Evolutionary conservation across 1,140 invertebrate genomes (phyloP), one percentile per base, ranked within the genome.

Genomic region (Drosophila guanche): DNA sequence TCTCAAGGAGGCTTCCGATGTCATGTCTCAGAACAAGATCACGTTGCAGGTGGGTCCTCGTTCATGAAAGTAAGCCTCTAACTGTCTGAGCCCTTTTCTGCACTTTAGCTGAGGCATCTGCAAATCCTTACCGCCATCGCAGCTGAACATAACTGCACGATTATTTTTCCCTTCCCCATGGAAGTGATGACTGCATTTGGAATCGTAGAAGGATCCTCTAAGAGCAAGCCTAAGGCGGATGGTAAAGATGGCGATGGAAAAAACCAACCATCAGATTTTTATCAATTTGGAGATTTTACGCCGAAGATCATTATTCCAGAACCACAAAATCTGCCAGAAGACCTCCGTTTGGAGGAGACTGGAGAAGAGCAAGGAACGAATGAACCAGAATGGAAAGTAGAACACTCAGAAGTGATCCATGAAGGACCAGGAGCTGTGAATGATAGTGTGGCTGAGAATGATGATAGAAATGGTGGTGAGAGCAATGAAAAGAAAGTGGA

Each of bases 101-200:
- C 2, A 23, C 2, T 47, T 46, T 6, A 90, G 80, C 52, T 91
- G 8, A 47, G 89, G 27, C 88, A 91, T 54, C 90, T 93, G 14
- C 95, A 99, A 93, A 97, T 97, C 1, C 92, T 99, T 47, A 98
- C 96, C 89, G 95, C 96, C 0, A 97, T 99, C 88, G 97, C 97
- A 16, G 96, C 97, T 0, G 98, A 99, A 93, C 98, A 98, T 92
- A 98, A 98, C 91, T 98, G 98, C 0, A 99, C 97, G 12, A 98
- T 99, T 70, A 96, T 99, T 56, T 99, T 99, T 92, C 98, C 98
- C 4, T 93, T 99, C 68, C 98, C 98, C 10, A 96, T 99, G 85
- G 97, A 98, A 43, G 51, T 93, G 7, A 59, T 90, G 73, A 47
- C 45, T 25, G 33, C 61, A 0, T 79, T 73, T 54, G 40, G 56